Base-by-base conservation (phyloP, 2,888 invertebrate species). In the Hipparchia semele region DNA sequence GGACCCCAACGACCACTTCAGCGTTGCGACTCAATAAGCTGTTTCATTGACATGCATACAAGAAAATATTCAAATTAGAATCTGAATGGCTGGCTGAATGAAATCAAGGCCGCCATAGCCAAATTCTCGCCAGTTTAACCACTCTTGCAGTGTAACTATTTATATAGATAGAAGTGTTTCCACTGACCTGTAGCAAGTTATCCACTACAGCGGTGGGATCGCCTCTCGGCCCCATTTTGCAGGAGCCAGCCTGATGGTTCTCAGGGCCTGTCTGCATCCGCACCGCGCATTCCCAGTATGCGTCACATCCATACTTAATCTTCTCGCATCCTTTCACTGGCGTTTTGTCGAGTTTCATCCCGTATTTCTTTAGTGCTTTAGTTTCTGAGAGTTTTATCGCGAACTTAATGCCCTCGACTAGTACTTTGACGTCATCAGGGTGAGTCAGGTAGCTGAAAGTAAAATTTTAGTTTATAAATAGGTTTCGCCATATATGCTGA, bases 391-490 rank as follows among this genome's bases (percentile, higher is more conserved):
- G 87, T 71, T 94, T 94, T 68, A 98, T 94, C 7, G 96, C 95
- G 83, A 98, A 96, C 84, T 97, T 97, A 79, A 98, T 97, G 68
- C 98, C 98, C 83, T 98, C 98, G 8, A 98, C 95, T 51, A 98
- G 90, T 0, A 95, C 95, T 75, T 96, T 96, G 0, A 97, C 95
- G 86, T 99, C 99, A 74, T 97, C 95, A 0, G 96, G 95, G 80
- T 97, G 96, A 0, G 96, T 95, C 53, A 98, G 93, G 86, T 96
- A 96, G 79, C 94, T 94, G 84, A n/a, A 82, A 78, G 13, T 60
- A 70, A 64, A 13, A 33, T 23, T 33, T 46, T 13, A 60, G 7
- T 8, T 45, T 13, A 1, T 46, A 13, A 46, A 13, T 45, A 12
- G 8, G 59, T 7, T 23, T 23, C 1, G 23, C 23, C 23, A 23